Conservation (phyloP, 2,888 invertebrate genomes). For the Dromius quadrimaculatus region DNA sequence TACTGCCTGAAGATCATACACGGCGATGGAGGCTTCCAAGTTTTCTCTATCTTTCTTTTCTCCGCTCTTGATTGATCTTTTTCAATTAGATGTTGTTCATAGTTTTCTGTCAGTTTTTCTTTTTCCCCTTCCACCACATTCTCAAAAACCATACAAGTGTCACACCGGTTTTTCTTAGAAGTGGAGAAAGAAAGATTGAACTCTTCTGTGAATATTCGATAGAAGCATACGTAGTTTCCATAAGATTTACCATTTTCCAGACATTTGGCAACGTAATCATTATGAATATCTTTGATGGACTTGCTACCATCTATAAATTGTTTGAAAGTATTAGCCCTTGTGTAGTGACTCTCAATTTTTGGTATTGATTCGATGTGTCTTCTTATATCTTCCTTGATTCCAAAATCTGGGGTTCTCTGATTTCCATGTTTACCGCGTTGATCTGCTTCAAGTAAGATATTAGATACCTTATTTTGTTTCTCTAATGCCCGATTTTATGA, state of each 20-base stretch:
- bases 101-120: conserved; percentile 48
- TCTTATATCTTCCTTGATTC: conserved; percentile 54
- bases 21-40: conserved; percentile 52
- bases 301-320: conserved; percentile 57
- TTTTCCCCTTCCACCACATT: conserved; percentile 51
- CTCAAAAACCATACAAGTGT: conserved; percentile 47
- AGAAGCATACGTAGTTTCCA: conserved; percentile 53
- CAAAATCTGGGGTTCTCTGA: conserved; percentile 53
- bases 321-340: conserved; percentile 17
- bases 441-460: conserved; percentile 53
- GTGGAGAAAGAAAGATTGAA: conserved; percentile 55
- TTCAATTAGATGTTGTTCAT: conserved; percentile 54
- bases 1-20: conserved; percentile 57
- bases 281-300: conserved; percentile 55
- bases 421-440: conserved; percentile 57
- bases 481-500: not conserved
- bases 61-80: conserved; percentile 55
- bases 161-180: conserved; percentile 55
- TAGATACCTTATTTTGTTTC: conserved; percentile 4
- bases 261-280: conserved; percentile 55
- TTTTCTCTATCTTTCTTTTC: conserved; percentile 28
- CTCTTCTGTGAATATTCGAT: conserved; percentile 53
- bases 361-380: conserved; percentile 57
- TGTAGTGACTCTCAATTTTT: conserved; percentile 56
- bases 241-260: conserved; percentile 45